A percentile compares a stretch with the other conserved stretches of the same genome.
These are phyloP conservation scores for Dione vanillae DNA, from an alignment of 2,888 invertebrate genomes.

Conservation along the genomic window DNA sequence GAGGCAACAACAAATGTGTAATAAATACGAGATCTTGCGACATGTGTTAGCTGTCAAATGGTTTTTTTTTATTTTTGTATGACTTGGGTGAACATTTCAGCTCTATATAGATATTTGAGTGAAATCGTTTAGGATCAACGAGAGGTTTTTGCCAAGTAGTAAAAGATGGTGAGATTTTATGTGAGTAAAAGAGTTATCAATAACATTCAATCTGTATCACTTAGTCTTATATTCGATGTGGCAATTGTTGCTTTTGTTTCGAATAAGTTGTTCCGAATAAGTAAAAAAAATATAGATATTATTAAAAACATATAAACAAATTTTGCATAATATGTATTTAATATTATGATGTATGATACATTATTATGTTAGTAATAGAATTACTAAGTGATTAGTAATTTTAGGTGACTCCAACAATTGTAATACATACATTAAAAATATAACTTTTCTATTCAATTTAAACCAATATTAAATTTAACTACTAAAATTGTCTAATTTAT, in stretches of 20 bases:
- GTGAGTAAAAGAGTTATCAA: slow-evolving; percentile 78
- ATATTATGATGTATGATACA: too few species aligned
- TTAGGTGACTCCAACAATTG: too few species aligned
- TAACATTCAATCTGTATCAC: slow-evolving; percentile 65
- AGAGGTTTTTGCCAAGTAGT: slow-evolving; percentile 68
- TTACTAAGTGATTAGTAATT: too few species aligned
- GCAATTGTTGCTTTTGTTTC: slow-evolving; percentile 19
- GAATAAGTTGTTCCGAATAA: neutral
- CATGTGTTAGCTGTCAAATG: slow-evolving; percentile 66
- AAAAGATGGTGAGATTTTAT: slow-evolving; percentile 73
- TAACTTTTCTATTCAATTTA: too few species aligned
- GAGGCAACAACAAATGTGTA: slow-evolving; percentile 73
- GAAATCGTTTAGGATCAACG: slow-evolving; percentile 72
- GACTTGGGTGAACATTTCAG: slow-evolving; percentile 57
- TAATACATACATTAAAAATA: too few species aligned
- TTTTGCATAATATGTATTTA: too few species aligned
- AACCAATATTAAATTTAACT: neutral
- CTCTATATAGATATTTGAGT: slow-evolving; percentile 64
- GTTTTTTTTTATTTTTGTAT: slow-evolving; percentile 60
- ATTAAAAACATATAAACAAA: neutral
- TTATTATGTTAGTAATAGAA: too few species aligned
- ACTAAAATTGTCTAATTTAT: slow-evolving; percentile 20
- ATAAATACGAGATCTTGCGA: slow-evolving; percentile 71
- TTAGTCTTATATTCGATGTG: slow-evolving; percentile 37
- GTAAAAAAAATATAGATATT: neutral